A percentile compares a stretch with the other conserved stretches of the same genome.
Evolutionary conservation across 2,888 invertebrate species (phyloP).

Genomic region (Nebria salina): DNA sequence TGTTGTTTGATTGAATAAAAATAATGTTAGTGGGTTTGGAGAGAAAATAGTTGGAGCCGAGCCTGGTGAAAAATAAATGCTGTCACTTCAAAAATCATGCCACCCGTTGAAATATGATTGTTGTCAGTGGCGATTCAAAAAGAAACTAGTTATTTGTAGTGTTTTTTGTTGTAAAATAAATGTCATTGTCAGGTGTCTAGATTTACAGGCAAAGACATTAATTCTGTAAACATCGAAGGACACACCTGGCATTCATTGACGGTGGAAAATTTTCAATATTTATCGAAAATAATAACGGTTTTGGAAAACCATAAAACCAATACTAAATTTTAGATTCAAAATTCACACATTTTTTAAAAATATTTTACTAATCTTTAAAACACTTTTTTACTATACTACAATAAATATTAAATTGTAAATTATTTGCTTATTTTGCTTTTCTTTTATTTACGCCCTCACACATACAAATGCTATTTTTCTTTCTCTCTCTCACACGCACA

Average conservation of each 20-base stretch:
- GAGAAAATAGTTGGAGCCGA: neutral
- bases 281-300: slow-evolving; percentile 12
- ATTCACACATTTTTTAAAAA: neutral
- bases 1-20: no score
- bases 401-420: no score
- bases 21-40: no score
- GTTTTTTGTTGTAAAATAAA: slow-evolving; percentile 21
- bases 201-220: slow-evolving; percentile 30
- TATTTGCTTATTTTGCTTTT: no score
- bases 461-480: no score
- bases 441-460: no score
- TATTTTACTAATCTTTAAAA: no score
- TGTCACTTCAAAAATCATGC: neutral
- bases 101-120: neutral
- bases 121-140: neutral
- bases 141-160: neutral
- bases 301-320: neutral
- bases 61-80: neutral
- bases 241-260: slow-evolving; percentile 4
- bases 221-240: slow-evolving; percentile 35
- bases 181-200: slow-evolving; percentile 37
- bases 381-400: no score
- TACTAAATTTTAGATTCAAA: neutral
- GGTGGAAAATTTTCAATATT: slow-evolving; percentile 32
- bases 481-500: no score